Percentiles rank a stretch among this genome's conserved stretches.
phyloP scores from a whole-genome alignment of 2,888 invertebrate genomes.

The Psylliodes chrysocephalus region DNA sequence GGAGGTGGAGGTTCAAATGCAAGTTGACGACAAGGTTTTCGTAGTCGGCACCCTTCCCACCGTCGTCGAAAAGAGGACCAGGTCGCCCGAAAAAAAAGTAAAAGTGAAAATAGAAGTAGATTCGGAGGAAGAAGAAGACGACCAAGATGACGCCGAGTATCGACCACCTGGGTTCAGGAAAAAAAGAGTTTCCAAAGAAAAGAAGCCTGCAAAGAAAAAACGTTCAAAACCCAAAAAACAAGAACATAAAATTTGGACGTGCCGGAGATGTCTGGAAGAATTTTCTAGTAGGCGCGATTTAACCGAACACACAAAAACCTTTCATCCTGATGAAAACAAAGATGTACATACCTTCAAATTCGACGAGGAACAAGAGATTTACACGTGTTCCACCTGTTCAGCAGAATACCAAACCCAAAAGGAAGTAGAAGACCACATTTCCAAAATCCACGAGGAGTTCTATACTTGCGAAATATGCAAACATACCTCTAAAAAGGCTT shows the following conservation, averaged over 20 bases:
- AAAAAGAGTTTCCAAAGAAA: slow-evolving; percentile 34
- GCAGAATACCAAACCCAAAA: slow-evolving; percentile 53
- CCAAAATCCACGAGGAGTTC: slow-evolving; percentile 51
- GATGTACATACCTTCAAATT: slow-evolving; percentile 53
- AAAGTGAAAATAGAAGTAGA: slow-evolving; percentile 15
- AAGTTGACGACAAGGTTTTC: slow-evolving; percentile 43
- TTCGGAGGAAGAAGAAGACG: slow-evolving; percentile 37
- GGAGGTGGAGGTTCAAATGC: slow-evolving; percentile 47
- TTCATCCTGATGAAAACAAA: slow-evolving; percentile 49
- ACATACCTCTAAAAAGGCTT: slow-evolving; percentile 54
- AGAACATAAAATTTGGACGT: slow-evolving; percentile 53
- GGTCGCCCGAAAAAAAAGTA: slow-evolving; percentile 2
- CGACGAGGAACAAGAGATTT: slow-evolving; percentile 52
- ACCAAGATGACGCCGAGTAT: slow-evolving; percentile 40
- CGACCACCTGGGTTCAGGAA: slow-evolving; percentile 39
- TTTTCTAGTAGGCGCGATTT: slow-evolving; percentile 52
- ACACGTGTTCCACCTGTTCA: slow-evolving; percentile 54
- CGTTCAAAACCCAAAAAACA: slow-evolving; percentile 38
- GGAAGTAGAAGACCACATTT: slow-evolving; percentile 53
- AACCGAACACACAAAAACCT: slow-evolving; percentile 53
- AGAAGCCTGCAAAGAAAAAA: slow-evolving; percentile 30
- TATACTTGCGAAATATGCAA: slow-evolving; percentile 60
- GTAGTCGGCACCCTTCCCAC: background rate
- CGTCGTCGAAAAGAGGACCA: background rate
- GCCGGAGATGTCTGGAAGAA: slow-evolving; percentile 53